Evolutionary conservation across 2,797 vertebrate genomes (phyloP), one percentile per base, ranked within the genome.

Genomic region (Delichon dasypus): DNA sequence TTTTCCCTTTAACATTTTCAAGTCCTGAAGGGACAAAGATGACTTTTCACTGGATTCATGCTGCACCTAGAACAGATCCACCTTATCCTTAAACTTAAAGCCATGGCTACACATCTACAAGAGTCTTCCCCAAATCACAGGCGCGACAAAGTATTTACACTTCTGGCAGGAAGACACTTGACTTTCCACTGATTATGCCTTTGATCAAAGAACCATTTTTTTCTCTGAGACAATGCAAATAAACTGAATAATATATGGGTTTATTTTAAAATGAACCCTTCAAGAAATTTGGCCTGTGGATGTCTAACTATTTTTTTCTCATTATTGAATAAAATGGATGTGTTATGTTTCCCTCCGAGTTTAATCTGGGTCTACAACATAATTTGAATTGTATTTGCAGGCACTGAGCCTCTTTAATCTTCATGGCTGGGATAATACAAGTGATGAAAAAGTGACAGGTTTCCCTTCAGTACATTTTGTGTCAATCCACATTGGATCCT

Each of bases 381-480:
- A 58, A 90, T 73, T 50, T 85, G 51, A 96, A 92, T 89, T 76
- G 23, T 85, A 87, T 82, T 89, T 82, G 48, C 53, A 90, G 87
- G 45, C 71, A 48, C 40, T 9, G 53, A 84, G 40, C 18, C 75
- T 64, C 84, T 92, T 89, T 38, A 79, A 64, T 76, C 90, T 89
- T 74, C 62, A 71, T 38, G 60, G 21, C 16, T 64, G 71, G 45
- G 38, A 76, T 79, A 93, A 89, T 34, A 90, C 62, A 89, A 92
- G 42, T 13, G 1, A 76, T 70, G 71, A 94, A 51, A 66, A 96
- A 80, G 72, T 62, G 76, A 86, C 62, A 93, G 40, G 51, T 86
- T 84, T 80, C 50, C 54, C 85, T 90, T 86, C 64, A 81, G 55
- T 48, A 58, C 8, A 27, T 22, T 71, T 67, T 60, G 45, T 64